Base-by-base conservation (phyloP, 2,797 vertebrate genomes). In the Graptemys geographica region DNA sequence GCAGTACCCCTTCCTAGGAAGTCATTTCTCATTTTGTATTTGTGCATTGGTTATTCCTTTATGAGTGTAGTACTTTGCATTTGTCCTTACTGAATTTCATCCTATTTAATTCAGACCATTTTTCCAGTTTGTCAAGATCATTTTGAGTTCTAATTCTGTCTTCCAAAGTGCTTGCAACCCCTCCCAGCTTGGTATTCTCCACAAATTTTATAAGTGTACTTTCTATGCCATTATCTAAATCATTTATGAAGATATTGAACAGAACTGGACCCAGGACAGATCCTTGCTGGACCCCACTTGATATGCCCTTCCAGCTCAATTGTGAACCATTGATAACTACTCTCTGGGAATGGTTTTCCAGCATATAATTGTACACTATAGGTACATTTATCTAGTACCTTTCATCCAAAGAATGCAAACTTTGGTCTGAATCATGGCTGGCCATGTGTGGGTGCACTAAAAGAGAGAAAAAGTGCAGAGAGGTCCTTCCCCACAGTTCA, bases 331-430 rank as follows among this genome's bases (percentile, higher is more conserved):
- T 72, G n/a, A 21, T 23, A 72, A 37, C 9, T 37, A 37, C n/a
- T 72, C 65, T 23, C n/a, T n/a, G n/a, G 16, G 18, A 37, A 37
- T 23, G 15, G 8, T n/a, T 69, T 69, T 69, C 65, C n/a, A 69
- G 37, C n/a, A 37, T n/a, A 69, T 72, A 41, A 37, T 41, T 72
- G 19, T 19, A 72, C 51, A 65, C 3, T 0, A 0, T 25, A 59
- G 81, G 15, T 28, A 47, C 44, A 76, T 8, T 76, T 76, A 76
- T 9, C 74, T 76, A 28, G 41, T 9, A 27, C 74, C 12, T 28
- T 76, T 76, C 74, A 76, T 13, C 9, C 74, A 76, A 76, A 76
- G 74, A 76, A 16, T 44, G 44, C 65, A 85, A 4, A 6, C 4
- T 9, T 84, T 65, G 47, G 62, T 44, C 53, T 44, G 53, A 82